Conservation (phyloP, 2,888 invertebrate genomes). For the Trisateles emortualis region DNA sequence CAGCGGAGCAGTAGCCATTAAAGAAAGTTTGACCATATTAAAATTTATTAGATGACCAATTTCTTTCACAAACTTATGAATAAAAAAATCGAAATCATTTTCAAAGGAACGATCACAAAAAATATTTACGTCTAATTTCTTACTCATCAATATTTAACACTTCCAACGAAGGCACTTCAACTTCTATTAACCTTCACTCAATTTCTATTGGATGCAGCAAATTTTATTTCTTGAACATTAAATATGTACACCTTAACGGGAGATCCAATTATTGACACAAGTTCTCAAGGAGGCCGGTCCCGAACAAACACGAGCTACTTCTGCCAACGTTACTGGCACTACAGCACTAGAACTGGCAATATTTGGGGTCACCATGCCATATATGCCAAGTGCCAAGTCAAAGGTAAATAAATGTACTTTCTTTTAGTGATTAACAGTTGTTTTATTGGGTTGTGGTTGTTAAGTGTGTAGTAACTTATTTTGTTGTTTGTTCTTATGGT, state of each 20-base stretch:
- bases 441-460: neutral
- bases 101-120: neutral
- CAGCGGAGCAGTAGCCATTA: too few species aligned
- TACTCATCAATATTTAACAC: neutral
- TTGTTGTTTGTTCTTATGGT: too few species aligned
- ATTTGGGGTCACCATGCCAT: constrained; percentile 13
- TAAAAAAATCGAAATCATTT: neutral
- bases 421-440: constrained; percentile 10
- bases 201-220: neutral
- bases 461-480: too few species aligned
- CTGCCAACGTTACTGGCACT: constrained; percentile 1
- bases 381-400: constrained; percentile 15
- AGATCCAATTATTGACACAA: constrained; percentile 13
- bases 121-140: neutral
- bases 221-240: constrained; percentile 32
- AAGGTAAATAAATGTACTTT: constrained; percentile 8
- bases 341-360: neutral
- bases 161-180: neutral
- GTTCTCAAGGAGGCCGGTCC: constrained; percentile 14
- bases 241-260: constrained; percentile 33
- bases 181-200: neutral
- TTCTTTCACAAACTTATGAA: too few species aligned
- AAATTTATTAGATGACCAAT: too few species aligned
- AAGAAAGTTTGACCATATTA: too few species aligned
- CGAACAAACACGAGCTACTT: constrained; percentile 16